Evolutionary conservation across 2,888 invertebrate genomes (phyloP), one percentile per base, ranked within the genome.

Genomic region (Elegia similella): DNA sequence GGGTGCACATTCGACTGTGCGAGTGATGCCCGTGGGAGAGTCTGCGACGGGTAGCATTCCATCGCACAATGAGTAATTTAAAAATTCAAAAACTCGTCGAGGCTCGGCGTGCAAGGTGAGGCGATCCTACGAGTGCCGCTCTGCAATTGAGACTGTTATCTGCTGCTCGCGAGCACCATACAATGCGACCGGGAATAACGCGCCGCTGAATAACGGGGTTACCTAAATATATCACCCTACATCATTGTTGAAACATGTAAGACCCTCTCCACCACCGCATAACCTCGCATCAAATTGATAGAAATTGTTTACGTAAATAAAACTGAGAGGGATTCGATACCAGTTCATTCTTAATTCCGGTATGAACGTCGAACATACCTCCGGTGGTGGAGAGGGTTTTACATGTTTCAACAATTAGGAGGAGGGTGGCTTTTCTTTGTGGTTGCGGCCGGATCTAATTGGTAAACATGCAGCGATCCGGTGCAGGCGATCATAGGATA

Each of bases 81-180:
- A 92, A 92, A 92, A 92, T 92, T 92, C 90, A 92, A 90, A 92
- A 91, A 90, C 90, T 89, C 91, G 90, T 88, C 88, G 88, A 79
- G 86, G 69, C 81, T 78, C 76, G 80, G 76, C 79, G 78, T 82
- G 78, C 82, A 83, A 82, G 80, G 82, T 80, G 84, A 84, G 80
- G 83, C 83, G 83, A 84, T 85, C 78, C 82, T 80, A 80, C 82
- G 80, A 86, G 85, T 80, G 79, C 80, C 70, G 79, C 82, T 80
- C 79, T 82, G 88, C 86, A 89, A 89, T 89, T 84, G 88, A 86
- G 84, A 86, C 84, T 83, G 86, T 85, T 88, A 84, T 88, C 86
- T 85, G 76, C 71, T 79, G 80, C 76, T 77, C 69, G 69, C 69
- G 30, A 47, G 47, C 76, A 77, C 71, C 76, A 69, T 72, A 73